Evolutionary conservation across 37 sponge, comb jelly and placozoan genomes (phyloP).

Genomic region (Cliona cf. orientalis): DNA sequence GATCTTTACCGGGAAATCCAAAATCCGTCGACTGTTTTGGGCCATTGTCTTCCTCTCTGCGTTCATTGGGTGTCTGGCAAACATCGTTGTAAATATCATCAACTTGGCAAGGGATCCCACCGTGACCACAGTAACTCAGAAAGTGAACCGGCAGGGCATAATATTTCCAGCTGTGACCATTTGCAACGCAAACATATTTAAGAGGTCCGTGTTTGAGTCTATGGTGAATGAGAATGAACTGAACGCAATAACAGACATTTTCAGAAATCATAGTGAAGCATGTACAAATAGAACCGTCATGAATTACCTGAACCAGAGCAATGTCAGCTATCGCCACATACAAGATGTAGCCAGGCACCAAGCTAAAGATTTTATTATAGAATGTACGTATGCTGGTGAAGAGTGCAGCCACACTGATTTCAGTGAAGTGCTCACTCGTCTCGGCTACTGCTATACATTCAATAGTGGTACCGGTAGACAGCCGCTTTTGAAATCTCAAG

Average conservation of each 20-base stretch:
- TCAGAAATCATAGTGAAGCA: too few relatives aligned
- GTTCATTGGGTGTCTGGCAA: slow-evolving; percentile 17
- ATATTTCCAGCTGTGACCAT: slow-evolving; percentile 23
- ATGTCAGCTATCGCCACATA: too few relatives aligned
- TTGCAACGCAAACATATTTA: slow-evolving; percentile 6
- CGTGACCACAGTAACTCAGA: background rate
- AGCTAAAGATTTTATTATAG: background rate
- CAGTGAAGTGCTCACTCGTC: background rate
- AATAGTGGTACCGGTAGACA: background rate
- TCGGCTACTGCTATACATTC: slow-evolving; percentile 1
- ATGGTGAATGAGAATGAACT: too few relatives aligned
- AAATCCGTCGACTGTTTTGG: slow-evolving; percentile 41
- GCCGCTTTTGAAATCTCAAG: background rate
- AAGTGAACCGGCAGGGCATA: background rate
- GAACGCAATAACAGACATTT: too few relatives aligned
- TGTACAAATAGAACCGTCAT: too few relatives aligned
- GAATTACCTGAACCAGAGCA: too few relatives aligned
- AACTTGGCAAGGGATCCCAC: slow-evolving; percentile 7
- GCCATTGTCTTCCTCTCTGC: slow-evolving; percentile 21
- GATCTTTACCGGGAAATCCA: slow-evolving; percentile 42
- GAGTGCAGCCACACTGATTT: background rate
- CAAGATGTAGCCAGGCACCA: background rate
- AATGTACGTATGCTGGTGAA: background rate
- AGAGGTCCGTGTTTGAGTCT: too few relatives aligned
- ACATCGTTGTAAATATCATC: background rate